Percentiles rank a stretch among this genome's conserved stretches.
These are phyloP conservation scores for Nephotettix cincticeps DNA, from an alignment of 1,140 invertebrate genomes.

Conservation along the genomic window DNA sequence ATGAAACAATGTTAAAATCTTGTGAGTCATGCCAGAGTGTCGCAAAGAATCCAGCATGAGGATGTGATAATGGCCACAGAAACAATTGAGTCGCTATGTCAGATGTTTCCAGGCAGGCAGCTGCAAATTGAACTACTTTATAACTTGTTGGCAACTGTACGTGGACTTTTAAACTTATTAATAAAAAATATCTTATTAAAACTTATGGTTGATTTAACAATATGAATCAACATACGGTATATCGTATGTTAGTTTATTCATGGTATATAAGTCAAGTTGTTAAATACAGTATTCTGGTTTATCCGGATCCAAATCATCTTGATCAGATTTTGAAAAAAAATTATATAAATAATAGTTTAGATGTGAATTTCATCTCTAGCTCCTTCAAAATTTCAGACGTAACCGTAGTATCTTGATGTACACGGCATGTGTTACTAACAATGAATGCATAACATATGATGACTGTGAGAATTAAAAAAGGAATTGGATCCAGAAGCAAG, in stretches of 20 bases:
- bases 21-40: no score
- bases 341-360: no score
- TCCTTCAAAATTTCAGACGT: no score
- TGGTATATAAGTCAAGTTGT: neutral
- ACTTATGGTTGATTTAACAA: neutral
- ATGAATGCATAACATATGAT: no score
- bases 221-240: neutral
- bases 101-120: neutral
- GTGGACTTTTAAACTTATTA: neutral
- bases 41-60: no score
- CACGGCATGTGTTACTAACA: no score
- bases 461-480: no score
- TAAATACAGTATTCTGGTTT: neutral
- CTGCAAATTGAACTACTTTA: constrained; percentile 1
- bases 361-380: no score
- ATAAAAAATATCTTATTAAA: neutral
- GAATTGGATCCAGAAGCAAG: no score
- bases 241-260: neutral
- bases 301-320: neutral
- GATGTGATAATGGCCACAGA: neutral
- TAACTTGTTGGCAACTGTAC: neutral
- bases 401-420: no score
- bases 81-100: neutral
- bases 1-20: no score
- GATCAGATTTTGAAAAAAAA: neutral